Evolutionary conservation across 1,140 invertebrate genomes (phyloP).

Genomic region (Drosophila ficusphila): DNA sequence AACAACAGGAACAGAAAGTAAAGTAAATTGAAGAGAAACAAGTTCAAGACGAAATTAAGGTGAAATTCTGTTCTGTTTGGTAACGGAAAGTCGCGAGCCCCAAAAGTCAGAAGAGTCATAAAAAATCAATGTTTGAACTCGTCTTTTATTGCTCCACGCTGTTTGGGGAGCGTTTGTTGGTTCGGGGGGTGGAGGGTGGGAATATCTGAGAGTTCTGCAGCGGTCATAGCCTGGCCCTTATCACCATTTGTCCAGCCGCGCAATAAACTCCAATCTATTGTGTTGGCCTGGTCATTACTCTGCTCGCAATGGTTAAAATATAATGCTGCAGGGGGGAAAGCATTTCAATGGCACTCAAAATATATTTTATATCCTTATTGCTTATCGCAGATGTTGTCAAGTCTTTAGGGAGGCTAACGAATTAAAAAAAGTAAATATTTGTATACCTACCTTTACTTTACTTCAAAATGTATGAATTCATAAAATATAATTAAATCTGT

Average conservation of each 20-base stretch:
- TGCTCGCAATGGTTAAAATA: background rate
- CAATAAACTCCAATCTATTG: conserved; percentile 47
- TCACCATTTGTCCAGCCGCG: conserved; percentile 48
- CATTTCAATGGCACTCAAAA: background rate
- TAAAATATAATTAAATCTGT: no score
- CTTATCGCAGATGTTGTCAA: background rate
- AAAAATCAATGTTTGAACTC: conserved; percentile 53
- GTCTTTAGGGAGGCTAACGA: background rate
- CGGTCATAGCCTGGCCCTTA: conserved; percentile 28
- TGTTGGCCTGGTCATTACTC: conserved; percentile 38
- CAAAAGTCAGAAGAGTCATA: conserved; percentile 21
- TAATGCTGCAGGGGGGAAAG: background rate
- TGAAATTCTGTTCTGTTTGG: conserved; percentile 21
- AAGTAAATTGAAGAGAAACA: conserved; percentile 38
- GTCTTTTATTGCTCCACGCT: conserved; percentile 47
- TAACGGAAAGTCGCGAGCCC: conserved; percentile 23
- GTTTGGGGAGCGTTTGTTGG: conserved; percentile 5
- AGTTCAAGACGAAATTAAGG: conserved; percentile 45
- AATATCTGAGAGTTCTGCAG: background rate
- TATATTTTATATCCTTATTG: background rate
- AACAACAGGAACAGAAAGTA: conserved; percentile 6
- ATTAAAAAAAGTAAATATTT: background rate
- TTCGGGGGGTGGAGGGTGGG: conserved; percentile 1
- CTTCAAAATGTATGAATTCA: no score
- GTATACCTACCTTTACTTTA: no score